These are phyloP conservation scores for Lysandra bellargus DNA, from an alignment of 2,888 invertebrate species.

Conservation along the genomic window DNA sequence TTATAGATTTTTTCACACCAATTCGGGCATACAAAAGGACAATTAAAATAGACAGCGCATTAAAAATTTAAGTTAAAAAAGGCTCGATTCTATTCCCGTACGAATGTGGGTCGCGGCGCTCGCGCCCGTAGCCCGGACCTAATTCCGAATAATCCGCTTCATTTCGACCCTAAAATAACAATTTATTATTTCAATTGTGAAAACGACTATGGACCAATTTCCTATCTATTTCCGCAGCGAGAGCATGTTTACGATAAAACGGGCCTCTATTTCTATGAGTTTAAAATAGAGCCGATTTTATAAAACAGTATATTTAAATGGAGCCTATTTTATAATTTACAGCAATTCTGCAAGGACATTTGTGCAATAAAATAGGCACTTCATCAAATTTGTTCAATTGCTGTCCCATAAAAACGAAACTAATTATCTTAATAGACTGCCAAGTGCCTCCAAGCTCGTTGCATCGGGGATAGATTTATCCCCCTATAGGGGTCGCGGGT, in stretches of 20 bases:
- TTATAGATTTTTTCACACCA: background rate
- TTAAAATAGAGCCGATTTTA: background rate
- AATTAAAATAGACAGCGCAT: constrained; percentile 15
- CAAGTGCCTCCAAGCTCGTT: constrained; percentile 2
- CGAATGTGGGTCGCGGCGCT: constrained; percentile 13
- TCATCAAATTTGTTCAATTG: constrained; percentile 18
- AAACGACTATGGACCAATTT: constrained; percentile 20
- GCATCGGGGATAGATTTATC: constrained; percentile 2
- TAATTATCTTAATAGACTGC: constrained; percentile 20
- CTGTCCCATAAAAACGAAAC: constrained; percentile 24
- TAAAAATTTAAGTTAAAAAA: constrained; percentile 20
- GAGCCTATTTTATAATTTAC: background rate
- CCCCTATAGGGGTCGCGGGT: constrained; percentile 3
- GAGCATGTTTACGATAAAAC: constrained; percentile 15
- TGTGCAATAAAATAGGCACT: constrained; percentile 17
- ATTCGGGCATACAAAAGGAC: background rate
- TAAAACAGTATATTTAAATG: background rate
- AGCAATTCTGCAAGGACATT: constrained; percentile 1
- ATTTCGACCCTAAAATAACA: constrained; percentile 25
- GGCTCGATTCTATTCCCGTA: constrained; percentile 26
- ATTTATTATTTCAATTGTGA: constrained; percentile 25
- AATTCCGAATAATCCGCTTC: constrained; percentile 21
- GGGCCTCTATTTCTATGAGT: background rate
- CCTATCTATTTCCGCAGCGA: background rate
- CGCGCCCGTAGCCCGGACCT: background rate